These are phyloP conservation scores for Homalodisca vitripennis DNA, from an alignment of 1,140 invertebrate genomes.

Conservation along the genomic window DNA sequence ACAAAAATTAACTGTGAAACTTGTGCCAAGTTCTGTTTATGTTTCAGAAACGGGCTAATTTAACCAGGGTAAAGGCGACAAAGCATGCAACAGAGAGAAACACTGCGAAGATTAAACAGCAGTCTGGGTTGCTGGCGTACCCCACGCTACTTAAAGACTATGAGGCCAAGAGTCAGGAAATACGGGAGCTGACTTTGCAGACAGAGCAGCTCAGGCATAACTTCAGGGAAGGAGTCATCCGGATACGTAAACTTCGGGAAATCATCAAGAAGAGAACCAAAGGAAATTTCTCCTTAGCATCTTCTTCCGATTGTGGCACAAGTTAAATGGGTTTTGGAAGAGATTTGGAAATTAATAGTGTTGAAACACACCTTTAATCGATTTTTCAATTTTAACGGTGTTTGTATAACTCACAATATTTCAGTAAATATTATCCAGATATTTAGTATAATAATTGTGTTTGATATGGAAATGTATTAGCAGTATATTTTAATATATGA, in stretches of 20 bases:
- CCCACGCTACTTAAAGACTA: conserved; percentile 14
- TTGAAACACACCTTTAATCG: too few relatives aligned
- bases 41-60: not conserved
- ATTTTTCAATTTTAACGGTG: too few relatives aligned
- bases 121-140: conserved; percentile 14
- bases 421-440: too few relatives aligned
- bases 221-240: not conserved
- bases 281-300: too few relatives aligned
- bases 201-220: not conserved
- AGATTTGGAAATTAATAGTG: too few relatives aligned
- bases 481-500: too few relatives aligned
- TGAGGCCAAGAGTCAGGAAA: not conserved
- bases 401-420: too few relatives aligned
- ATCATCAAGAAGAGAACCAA: not conserved
- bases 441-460: too few relatives aligned
- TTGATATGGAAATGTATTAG: too few relatives aligned
- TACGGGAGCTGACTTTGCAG: not conserved
- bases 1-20: not conserved
- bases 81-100: conserved; percentile 1
- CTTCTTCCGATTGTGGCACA: too few relatives aligned
- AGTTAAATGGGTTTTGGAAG: too few relatives aligned
- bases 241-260: not conserved
- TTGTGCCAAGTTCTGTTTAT: not conserved
- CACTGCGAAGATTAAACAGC: not conserved
- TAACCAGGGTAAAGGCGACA: not conserved